phyloP scores from a whole-genome alignment of 1,140 invertebrate species.

The Cherax quadricarinatus region DNA sequence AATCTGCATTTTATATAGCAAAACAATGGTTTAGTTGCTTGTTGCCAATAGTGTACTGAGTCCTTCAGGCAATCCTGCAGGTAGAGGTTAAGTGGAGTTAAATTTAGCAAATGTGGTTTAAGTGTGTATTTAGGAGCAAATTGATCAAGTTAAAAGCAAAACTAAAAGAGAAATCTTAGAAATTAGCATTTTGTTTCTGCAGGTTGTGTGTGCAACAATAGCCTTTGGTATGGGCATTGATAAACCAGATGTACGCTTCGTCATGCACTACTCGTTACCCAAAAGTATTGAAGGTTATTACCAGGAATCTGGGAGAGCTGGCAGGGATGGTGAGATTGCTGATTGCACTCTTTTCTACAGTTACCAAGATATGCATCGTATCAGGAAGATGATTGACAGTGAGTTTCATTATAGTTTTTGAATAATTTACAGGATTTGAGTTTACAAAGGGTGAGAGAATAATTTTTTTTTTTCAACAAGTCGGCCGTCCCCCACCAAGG shows the following conservation, averaged over 20 bases:
- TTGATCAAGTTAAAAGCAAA: too few species aligned
- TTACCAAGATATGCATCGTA: slow-evolving; percentile 87
- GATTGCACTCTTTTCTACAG: slow-evolving; percentile 92
- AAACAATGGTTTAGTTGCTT: too few species aligned
- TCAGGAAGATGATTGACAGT: slow-evolving; percentile 86
- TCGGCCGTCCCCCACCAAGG: too few species aligned
- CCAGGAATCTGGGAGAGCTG: slow-evolving; percentile 97
- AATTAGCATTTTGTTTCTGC: slow-evolving; percentile 26
- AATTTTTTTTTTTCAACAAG: too few species aligned
- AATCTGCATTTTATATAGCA: too few species aligned
- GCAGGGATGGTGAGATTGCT: slow-evolving; percentile 90
- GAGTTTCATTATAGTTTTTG: slow-evolving; percentile 75
- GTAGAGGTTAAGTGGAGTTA: too few species aligned
- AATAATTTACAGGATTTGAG: background rate
- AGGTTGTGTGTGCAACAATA: slow-evolving; percentile 94
- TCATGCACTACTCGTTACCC: slow-evolving; percentile 93
- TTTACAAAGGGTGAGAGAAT: background rate
- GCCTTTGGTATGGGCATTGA: slow-evolving; percentile 99
- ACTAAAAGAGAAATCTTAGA: too few species aligned
- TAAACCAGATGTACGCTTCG: slow-evolving; percentile 93
- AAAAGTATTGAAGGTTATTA: slow-evolving; percentile 99
- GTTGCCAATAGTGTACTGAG: too few species aligned
- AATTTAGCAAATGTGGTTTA: too few species aligned
- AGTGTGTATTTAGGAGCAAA: too few species aligned
- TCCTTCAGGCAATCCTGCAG: too few species aligned